Percentiles rank a stretch among this genome's conserved stretches.
Conservation (phyloP, 2,888 invertebrate species). For the Drosophila buzzatii region DNA sequence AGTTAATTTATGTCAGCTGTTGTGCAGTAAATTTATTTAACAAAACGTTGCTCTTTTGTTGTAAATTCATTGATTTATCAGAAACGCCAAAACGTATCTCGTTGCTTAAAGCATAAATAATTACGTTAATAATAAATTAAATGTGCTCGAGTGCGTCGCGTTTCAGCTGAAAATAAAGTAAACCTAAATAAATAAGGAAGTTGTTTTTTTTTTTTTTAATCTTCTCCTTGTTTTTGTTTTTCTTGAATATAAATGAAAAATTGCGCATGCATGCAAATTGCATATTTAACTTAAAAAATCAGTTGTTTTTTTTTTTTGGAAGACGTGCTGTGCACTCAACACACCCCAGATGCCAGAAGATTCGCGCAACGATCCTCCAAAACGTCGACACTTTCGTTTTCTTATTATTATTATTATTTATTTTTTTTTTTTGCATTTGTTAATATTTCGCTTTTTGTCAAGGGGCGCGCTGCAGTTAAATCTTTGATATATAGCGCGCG, state of each 20-base stretch:
- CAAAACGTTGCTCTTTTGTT: conserved; percentile 18
- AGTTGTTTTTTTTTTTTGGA: too few relatives aligned
- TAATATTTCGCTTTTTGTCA: conserved; percentile 1
- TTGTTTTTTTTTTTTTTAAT: conserved; percentile 13
- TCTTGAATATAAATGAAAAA: conserved; percentile 55
- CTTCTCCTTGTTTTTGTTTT: not conserved
- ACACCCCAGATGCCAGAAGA: conserved; percentile 30
- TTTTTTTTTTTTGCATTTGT: conserved; percentile 6
- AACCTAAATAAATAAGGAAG: conserved; percentile 37
- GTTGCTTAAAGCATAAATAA: conserved; percentile 24
- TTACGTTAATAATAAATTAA: conserved; percentile 44
- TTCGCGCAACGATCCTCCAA: conserved; percentile 19
- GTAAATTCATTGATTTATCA: conserved; percentile 7
- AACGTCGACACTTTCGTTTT: conserved; percentile 43
- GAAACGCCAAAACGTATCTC: not conserved
- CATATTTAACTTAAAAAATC: conserved; percentile 53
- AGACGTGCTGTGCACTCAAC: conserved; percentile 50
- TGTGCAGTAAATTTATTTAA: conserved; percentile 26
- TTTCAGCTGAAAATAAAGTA: conserved; percentile 25
- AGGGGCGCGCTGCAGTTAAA: conserved; percentile 27
- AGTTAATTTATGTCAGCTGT: conserved; percentile 26
- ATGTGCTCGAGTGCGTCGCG: conserved; percentile 6
- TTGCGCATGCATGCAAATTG: conserved; percentile 70
- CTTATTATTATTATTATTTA: too few relatives aligned
- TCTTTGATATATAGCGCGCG: conserved; percentile 44